Conservation (phyloP, 2,113 vertebrate species). For the Clarias magur region DNA sequence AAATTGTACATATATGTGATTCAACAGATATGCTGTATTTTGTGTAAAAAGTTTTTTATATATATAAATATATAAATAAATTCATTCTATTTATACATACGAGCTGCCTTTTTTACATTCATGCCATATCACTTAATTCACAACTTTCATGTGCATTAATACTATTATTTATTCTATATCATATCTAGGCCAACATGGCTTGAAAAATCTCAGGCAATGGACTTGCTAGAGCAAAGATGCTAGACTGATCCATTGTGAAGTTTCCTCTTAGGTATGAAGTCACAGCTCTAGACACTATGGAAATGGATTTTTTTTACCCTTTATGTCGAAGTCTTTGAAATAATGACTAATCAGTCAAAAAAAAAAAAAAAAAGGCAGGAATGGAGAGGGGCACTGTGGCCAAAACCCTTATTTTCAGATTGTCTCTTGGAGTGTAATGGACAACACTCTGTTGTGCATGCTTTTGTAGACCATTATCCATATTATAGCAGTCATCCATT, state of each 20-base stretch:
- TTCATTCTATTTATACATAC: slow-evolving; percentile 85
- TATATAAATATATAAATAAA: slow-evolving; percentile 83
- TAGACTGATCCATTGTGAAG: not conserved
- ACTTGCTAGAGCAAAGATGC: not conserved
- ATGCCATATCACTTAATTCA: not conserved
- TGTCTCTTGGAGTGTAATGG: slow-evolving; percentile 63
- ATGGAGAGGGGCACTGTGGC: slow-evolving; percentile 67
- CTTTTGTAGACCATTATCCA: slow-evolving; percentile 74
- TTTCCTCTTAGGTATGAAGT: not conserved
- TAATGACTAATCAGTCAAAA: slow-evolving; percentile 51
- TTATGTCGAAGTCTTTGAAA: slow-evolving; percentile 71
- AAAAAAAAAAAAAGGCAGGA: slow-evolving; percentile 49
- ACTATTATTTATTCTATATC: too few species aligned
- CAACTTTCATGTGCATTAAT: not conserved
- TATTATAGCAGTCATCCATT: slow-evolving; percentile 67
- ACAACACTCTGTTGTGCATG: slow-evolving; percentile 63
- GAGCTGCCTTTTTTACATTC: slow-evolving; percentile 38
- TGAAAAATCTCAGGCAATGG: not conserved
- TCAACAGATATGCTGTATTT: slow-evolving; percentile 85
- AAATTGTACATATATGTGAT: slow-evolving; percentile 81
- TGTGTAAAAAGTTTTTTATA: slow-evolving; percentile 79
- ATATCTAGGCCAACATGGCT: not conserved
- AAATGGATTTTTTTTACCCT: slow-evolving; percentile 53
- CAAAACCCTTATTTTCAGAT: slow-evolving; percentile 72
- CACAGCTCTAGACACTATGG: not conserved